A percentile compares a stretch with the other conserved stretches of the same genome.
phyloP scores from a whole-genome alignment of 2,797 vertebrate species.

The Cheirogaleus major region DNA sequence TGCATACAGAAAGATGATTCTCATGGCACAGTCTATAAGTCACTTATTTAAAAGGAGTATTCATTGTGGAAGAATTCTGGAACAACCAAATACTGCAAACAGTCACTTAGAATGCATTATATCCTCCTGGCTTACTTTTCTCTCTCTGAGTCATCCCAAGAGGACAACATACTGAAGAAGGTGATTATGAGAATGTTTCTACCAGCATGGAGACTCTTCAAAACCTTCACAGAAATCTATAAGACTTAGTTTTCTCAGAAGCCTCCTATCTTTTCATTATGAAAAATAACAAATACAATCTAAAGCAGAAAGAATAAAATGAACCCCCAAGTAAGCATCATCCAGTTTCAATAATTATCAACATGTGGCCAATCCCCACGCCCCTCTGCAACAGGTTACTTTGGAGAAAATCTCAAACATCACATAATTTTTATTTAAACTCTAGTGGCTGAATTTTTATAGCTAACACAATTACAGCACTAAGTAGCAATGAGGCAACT shows the following conservation, averaged over 20 bases:
- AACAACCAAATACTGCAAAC: neutral
- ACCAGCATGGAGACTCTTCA: neutral
- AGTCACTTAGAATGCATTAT: neutral
- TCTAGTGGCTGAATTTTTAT: constrained; percentile 26
- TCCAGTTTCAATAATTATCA: neutral
- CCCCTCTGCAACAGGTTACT: neutral
- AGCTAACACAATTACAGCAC: neutral
- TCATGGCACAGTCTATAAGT: neutral
- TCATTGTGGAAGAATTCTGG: constrained; percentile 5
- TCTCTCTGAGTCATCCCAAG: neutral
- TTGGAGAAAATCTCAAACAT: constrained; percentile 1
- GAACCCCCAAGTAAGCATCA: neutral
- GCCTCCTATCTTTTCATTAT: neutral
- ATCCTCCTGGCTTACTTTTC: neutral
- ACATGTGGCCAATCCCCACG: neutral
- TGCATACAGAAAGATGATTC: neutral
- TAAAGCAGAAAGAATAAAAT: constrained; percentile 25
- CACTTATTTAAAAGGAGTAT: constrained; percentile 13
- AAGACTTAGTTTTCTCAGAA: constrained; percentile 19
- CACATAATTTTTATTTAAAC: constrained; percentile 54
- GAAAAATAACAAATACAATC: constrained; percentile 19
- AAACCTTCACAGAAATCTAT: neutral
- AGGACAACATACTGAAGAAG: neutral
- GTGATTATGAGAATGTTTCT: neutral
- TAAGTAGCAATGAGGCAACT: constrained; percentile 7